Conservation (phyloP, 2,113 vertebrate species). For the Megaptera novaeangliae region DNA sequence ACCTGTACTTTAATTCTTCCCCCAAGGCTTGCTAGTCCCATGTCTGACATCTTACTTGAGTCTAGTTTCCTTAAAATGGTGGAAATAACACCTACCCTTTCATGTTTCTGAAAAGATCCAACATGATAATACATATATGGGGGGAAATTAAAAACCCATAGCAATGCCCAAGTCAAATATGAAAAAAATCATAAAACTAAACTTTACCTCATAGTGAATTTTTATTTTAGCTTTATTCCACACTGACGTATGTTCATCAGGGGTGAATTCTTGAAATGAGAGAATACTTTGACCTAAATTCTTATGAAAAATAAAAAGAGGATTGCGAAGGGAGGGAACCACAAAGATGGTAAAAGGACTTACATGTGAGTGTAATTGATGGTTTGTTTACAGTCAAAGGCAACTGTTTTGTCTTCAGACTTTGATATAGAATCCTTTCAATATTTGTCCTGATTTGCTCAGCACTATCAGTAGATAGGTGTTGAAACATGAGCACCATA, state of each 20-base stretch:
- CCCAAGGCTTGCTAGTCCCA: neutral
- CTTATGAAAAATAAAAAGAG: neutral
- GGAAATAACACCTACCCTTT: neutral
- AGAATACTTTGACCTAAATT: neutral
- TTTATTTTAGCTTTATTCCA: neutral
- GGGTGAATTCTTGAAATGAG: slow-evolving; percentile 23
- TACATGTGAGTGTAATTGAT: slow-evolving; percentile 67
- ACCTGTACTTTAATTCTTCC: neutral
- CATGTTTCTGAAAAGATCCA: neutral
- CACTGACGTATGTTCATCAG: neutral
- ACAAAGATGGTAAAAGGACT: slow-evolving; percentile 19
- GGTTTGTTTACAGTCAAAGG: slow-evolving; percentile 56
- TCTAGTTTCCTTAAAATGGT: slow-evolving; percentile 8
- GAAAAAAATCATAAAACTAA: neutral
- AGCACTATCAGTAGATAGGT: slow-evolving; percentile 38
- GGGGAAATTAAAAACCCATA: neutral
- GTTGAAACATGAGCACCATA: slow-evolving; percentile 63
- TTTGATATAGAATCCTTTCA: slow-evolving; percentile 52
- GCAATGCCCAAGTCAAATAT: neutral
- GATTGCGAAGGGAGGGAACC: neutral
- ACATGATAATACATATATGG: neutral
- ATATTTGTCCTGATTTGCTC: slow-evolving; percentile 58
- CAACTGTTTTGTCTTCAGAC: slow-evolving; percentile 53
- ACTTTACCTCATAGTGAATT: neutral
- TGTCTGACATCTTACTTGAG: neutral